phyloP scores from a whole-genome alignment of 2,797 vertebrate species.

The Jordanella pulchra region DNA sequence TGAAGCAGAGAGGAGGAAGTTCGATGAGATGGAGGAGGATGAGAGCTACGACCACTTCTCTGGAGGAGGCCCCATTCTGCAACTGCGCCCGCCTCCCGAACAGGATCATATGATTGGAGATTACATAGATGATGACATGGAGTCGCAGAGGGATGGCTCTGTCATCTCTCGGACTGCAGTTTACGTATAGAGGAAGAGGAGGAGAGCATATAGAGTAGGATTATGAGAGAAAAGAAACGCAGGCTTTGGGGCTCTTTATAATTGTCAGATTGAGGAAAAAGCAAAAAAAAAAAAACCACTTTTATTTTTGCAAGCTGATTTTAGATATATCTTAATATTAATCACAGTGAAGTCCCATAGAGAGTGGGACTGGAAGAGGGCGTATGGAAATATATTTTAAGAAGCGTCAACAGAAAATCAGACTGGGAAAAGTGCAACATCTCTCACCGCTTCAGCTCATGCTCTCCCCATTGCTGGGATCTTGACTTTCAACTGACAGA shows the following conservation, averaged over 20 bases:
- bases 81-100: slow-evolving; percentile 74
- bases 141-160: slow-evolving; percentile 90
- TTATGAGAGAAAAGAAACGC: slow-evolving; percentile 11
- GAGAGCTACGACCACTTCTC: slow-evolving; percentile 81
- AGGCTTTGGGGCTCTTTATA: slow-evolving; percentile 31
- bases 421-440: slow-evolving; percentile 50
- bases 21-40: slow-evolving; percentile 83
- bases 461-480: slow-evolving; percentile 53
- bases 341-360: slow-evolving; percentile 59
- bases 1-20: slow-evolving; percentile 81
- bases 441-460: slow-evolving; percentile 51
- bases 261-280: slow-evolving; percentile 40
- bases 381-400: slow-evolving; percentile 27
- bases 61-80: slow-evolving; percentile 81
- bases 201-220: slow-evolving; percentile 5
- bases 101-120: slow-evolving; percentile 67
- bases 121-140: slow-evolving; percentile 88
- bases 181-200: slow-evolving; percentile 81
- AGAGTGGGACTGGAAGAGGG: slow-evolving; percentile 35
- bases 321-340: slow-evolving; percentile 63
- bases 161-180: slow-evolving; percentile 92
- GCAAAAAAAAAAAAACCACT: slow-evolving; percentile 62
- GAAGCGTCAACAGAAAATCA: slow-evolving; percentile 49
- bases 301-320: slow-evolving; percentile 73
- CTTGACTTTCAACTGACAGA: slow-evolving; percentile 61